Percentiles rank a stretch among this genome's conserved stretches.
These are phyloP conservation scores for Stratiomys singularior DNA, from an alignment of 2,888 invertebrate species.

Conservation along the genomic window DNA sequence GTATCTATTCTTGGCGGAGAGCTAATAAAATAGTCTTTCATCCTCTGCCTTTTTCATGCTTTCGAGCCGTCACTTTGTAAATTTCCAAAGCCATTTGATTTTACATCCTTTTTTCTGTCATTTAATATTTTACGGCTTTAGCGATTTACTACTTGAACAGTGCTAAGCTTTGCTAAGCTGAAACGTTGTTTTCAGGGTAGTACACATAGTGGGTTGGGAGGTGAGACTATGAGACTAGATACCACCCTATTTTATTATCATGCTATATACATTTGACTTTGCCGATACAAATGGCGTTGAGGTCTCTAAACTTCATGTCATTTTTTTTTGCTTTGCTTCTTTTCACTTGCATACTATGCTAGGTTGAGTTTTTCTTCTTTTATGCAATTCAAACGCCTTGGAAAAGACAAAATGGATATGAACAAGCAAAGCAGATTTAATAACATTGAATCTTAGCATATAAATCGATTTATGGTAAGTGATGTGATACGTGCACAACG, in stretches of 20 bases:
- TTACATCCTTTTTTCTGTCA: slow-evolving; percentile 17
- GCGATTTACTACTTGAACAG: slow-evolving; percentile 20
- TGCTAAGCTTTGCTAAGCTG: too few species aligned
- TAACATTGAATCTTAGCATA: slow-evolving; percentile 35
- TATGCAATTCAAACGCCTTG: not conserved
- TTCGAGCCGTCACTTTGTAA: not conserved
- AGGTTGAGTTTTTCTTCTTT: not conserved
- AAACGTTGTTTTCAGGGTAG: too few species aligned
- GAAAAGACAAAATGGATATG: not conserved
- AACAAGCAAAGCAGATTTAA: slow-evolving; percentile 34
- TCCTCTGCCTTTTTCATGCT: not conserved
- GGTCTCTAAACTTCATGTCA: too few species aligned
- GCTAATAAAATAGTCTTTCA: too few species aligned
- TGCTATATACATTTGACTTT: too few species aligned
- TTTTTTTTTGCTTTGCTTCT: too few species aligned
- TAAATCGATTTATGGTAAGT: slow-evolving; percentile 43
- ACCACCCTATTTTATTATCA: too few species aligned
- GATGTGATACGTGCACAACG: slow-evolving; percentile 15
- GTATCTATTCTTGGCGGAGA: too few species aligned
- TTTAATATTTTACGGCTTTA: slow-evolving; percentile 24
- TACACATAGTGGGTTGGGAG: too few species aligned
- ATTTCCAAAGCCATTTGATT: slow-evolving; percentile 10
- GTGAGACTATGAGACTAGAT: too few species aligned
- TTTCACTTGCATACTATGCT: not conserved
- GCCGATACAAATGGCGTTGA: too few species aligned